phyloP scores from a whole-genome alignment of 2,888 invertebrate species.

The Agriopis leucophaearia region DNA sequence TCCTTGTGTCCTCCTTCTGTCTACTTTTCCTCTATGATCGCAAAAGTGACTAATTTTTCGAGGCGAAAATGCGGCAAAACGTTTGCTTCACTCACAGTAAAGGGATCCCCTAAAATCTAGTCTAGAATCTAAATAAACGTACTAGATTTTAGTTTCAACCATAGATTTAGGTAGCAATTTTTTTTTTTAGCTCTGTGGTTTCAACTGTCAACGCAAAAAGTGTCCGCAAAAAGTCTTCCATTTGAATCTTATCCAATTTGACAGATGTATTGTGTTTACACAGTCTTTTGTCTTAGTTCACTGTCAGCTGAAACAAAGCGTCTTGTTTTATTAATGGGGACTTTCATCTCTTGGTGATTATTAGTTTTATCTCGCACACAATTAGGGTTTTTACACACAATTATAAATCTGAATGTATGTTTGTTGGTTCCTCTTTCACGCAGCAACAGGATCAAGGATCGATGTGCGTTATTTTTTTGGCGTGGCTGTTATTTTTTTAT shows the following conservation, averaged over 20 bases:
- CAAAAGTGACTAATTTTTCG: too few species aligned
- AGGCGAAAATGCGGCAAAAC: not conserved
- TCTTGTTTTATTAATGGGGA: slow-evolving; percentile 47
- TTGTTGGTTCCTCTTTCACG: too few species aligned
- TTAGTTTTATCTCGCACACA: slow-evolving; percentile 22
- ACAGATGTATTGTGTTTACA: slow-evolving; percentile 54
- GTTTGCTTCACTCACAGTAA: not conserved
- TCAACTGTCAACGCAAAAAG: slow-evolving; percentile 9
- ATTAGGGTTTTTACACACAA: slow-evolving; percentile 19
- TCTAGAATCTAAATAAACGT: not conserved
- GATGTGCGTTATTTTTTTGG: too few species aligned
- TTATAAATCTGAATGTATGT: too few species aligned
- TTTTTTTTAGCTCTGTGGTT: too few species aligned
- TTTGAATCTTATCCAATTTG: slow-evolving; percentile 65
- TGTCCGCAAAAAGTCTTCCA: not conserved
- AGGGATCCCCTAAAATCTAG: too few species aligned
- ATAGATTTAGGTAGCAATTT: too few species aligned
- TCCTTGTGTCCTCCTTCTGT: too few species aligned
- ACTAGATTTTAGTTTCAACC: too few species aligned
- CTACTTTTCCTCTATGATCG: too few species aligned
- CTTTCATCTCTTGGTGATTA: slow-evolving; percentile 52
- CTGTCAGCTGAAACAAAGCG: slow-evolving; percentile 32
- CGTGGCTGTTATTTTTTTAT: too few species aligned
- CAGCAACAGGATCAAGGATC: too few species aligned
- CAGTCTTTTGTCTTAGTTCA: slow-evolving; percentile 46